These are phyloP conservation scores for Xanthorhoe spadicearia DNA, from an alignment of 2,888 invertebrate species.

Conservation along the genomic window DNA sequence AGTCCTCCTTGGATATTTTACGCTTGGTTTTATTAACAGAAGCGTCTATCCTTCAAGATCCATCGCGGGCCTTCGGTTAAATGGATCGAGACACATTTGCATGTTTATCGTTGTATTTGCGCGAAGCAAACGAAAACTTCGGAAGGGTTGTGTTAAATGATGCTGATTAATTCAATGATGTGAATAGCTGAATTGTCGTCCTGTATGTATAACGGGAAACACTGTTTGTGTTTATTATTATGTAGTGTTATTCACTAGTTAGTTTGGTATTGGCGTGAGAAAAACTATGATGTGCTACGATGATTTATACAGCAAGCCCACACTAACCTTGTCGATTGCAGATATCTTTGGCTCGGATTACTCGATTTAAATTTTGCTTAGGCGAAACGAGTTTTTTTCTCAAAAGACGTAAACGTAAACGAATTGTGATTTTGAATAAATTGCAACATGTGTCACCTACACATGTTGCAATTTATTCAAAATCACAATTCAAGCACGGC, in stretches of 20 bases:
- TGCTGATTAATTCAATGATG: slow-evolving; percentile 19
- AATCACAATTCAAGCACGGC: too few relatives aligned
- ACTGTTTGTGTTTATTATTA: not conserved
- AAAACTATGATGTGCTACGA: too few relatives aligned
- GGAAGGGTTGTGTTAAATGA: slow-evolving; percentile 28
- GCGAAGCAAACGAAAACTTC: slow-evolving; percentile 21
- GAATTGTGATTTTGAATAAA: too few relatives aligned
- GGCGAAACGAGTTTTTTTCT: too few relatives aligned
- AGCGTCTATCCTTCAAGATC: slow-evolving; percentile 5
- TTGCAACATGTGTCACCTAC: too few relatives aligned
- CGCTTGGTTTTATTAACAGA: slow-evolving; percentile 8
- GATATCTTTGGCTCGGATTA: too few relatives aligned
- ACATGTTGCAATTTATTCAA: too few relatives aligned
- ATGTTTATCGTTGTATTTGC: slow-evolving; percentile 25
- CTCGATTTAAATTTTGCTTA: too few relatives aligned
- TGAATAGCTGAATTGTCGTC: not conserved
- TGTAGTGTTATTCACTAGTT: not conserved
- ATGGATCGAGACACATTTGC: slow-evolving; percentile 26
- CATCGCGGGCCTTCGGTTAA: slow-evolving; percentile 15
- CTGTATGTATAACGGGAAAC: not conserved
- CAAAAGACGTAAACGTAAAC: too few relatives aligned
- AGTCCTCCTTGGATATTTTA: not conserved
- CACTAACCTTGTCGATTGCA: too few relatives aligned
- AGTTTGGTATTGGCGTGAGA: too few relatives aligned
- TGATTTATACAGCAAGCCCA: too few relatives aligned